A percentile compares a stretch with the other conserved stretches of the same genome.
phyloP scores from a whole-genome alignment of 2,797 vertebrate genomes.

The Schizopygopsis pylzovi region DNA sequence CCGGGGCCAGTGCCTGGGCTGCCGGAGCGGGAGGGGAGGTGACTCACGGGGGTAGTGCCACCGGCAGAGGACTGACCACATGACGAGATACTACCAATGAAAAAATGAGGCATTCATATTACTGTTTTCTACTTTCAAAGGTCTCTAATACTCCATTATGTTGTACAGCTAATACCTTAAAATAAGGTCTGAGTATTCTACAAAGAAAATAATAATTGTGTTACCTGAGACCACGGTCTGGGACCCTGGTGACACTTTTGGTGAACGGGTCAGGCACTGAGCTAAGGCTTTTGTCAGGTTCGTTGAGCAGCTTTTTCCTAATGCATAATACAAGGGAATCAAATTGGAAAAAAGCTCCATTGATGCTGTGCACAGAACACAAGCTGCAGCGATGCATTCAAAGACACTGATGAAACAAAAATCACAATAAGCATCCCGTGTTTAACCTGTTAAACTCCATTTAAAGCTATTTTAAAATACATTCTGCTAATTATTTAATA shows the following conservation, averaged over 20 bases:
- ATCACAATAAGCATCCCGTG: neutral
- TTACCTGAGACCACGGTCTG: constrained; percentile 78
- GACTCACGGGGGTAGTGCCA: constrained; percentile 64
- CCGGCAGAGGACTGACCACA: constrained; percentile 65
- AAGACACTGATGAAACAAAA: neutral
- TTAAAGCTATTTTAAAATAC: neutral
- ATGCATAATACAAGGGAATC: constrained; percentile 58
- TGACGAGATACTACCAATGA: constrained; percentile 67
- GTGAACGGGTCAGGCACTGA: constrained; percentile 75
- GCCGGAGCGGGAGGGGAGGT: constrained; percentile 75
- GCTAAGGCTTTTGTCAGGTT: constrained; percentile 66
- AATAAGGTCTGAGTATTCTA: neutral
- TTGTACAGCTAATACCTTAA: neutral
- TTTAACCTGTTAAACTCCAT: neutral
- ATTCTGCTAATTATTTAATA: neutral
- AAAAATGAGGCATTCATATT: constrained; percentile 14
- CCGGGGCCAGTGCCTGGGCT: constrained; percentile 76
- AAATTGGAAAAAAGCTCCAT: neutral
- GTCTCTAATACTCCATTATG: neutral
- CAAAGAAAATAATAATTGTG: constrained; percentile 33
- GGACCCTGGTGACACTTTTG: constrained; percentile 77
- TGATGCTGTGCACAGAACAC: neutral
- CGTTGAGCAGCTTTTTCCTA: constrained; percentile 78
- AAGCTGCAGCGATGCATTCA: neutral
- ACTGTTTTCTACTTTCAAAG: neutral